Evolutionary conservation across 2,797 vertebrate species (phyloP), one percentile per base, ranked within the genome.

Genomic region (Acanthurus tractus): DNA sequence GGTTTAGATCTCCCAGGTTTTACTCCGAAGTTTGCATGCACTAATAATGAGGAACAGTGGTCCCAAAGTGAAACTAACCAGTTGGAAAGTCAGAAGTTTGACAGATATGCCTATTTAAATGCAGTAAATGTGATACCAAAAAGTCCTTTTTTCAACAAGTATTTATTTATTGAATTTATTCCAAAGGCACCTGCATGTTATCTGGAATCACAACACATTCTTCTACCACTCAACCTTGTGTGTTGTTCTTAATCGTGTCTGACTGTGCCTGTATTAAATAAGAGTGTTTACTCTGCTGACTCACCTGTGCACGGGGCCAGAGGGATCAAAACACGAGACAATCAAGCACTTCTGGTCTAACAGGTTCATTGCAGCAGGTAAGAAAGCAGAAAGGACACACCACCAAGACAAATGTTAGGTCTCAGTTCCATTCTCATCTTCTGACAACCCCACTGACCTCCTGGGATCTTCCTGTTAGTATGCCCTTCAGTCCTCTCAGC

Each of bases 261-360:
- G n/a, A 17, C 38, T 1, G 5, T 8, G 20, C 29, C 12, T n/a
- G 13, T 54, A 22, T 53, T 17, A 61, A 18, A 36, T 15, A 23
- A 44, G 6, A 44, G 2, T 12, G 38, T 22, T 62, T 65, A 34
- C 17, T 38, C 14, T 64, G 59, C 57, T 80, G 70, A 83, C 55
- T 86, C 63, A 79, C 49, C 15, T 58, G 29, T 49, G 18, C 64
- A 36, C 7, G 17, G 8, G 10, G 15, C 23, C 1, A 1, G 10
- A 61, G 6, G 38, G 23, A 65, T 63, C 56, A 61, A 74, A 73
- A 74, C 61, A 67, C 1, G 0, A 49, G 15, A 36, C 18, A 22
- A 65, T 80, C 56, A 54, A 56, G 82, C 54, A 45, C 44, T 22
- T 74, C 91, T 56, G 23, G 92, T 84, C 68, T 63, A 65, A 85